Percentiles rank a stretch among this genome's conserved stretches.
These are phyloP conservation scores for Ibidorhyncha struthersii DNA, from an alignment of 2,113 vertebrate species.

Conservation along the genomic window DNA sequence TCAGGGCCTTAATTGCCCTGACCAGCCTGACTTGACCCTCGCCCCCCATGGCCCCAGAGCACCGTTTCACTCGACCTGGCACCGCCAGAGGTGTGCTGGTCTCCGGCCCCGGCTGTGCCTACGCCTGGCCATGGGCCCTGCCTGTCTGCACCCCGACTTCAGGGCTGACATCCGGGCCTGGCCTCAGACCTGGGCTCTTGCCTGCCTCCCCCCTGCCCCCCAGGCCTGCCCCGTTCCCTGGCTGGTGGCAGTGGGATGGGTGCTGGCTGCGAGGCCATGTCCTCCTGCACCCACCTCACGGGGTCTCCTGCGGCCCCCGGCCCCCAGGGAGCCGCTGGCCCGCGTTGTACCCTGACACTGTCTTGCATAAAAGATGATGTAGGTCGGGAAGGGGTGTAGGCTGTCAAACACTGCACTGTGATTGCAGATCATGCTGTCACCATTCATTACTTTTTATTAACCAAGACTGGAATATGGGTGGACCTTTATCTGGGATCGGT, in stretches of 20 bases:
- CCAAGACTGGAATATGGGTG: neutral
- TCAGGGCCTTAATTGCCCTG: neutral
- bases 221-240: neutral
- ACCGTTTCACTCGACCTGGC: accelerated
- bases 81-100: neutral
- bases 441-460: neutral
- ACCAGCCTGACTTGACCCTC: neutral
- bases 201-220: accelerated
- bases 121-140: neutral
- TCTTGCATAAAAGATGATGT: neutral
- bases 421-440: neutral
- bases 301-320: neutral
- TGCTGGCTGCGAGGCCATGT: neutral
- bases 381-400: neutral
- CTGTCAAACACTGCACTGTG: neutral
- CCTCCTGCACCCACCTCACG: neutral
- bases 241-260: neutral
- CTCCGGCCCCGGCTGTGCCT: neutral
- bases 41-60: accelerated
- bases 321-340: neutral
- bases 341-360: accelerated
- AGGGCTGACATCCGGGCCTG: neutral
- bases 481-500: neutral
- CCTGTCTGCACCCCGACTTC: accelerated
- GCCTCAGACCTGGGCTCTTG: neutral